Conservation (phyloP, 1,140 invertebrate genomes). For the Amphibalanus amphitrite region DNA sequence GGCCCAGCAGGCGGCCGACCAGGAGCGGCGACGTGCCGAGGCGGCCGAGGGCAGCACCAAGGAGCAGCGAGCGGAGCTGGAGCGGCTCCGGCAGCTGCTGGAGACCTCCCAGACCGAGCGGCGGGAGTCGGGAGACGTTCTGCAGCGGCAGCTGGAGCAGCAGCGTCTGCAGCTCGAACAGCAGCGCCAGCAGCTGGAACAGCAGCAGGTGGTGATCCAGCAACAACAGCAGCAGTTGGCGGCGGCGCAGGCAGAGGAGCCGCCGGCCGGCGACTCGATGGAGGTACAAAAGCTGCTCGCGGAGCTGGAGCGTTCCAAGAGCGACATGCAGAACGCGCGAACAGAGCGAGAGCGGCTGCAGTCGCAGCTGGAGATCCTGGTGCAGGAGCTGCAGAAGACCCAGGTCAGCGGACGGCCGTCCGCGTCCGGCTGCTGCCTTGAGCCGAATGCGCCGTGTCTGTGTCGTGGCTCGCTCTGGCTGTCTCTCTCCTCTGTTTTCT, state of each 20-base stretch:
- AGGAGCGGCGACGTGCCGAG: neutral
- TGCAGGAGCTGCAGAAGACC: constrained; percentile 77
- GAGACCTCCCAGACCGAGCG: neutral
- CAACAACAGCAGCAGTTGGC: constrained; percentile 22
- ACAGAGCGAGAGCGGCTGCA: constrained; percentile 74
- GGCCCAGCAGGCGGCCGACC: neutral
- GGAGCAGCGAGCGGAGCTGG: too few species aligned
- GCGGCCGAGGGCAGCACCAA: too few species aligned
- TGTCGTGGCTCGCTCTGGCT: neutral
- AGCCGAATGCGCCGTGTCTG: neutral
- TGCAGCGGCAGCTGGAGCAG: constrained; percentile 16
- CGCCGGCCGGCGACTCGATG: constrained; percentile 19
- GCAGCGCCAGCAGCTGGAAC: constrained; percentile 28
- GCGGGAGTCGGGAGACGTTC: neutral
- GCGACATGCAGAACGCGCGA: constrained; percentile 50
- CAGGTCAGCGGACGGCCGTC: constrained; percentile 44
- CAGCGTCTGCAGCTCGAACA: constrained; percentile 41
- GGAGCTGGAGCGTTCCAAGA: constrained; percentile 55
- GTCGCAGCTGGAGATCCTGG: constrained; percentile 75
- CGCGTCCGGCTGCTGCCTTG: too few species aligned
- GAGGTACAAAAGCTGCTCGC: constrained; percentile 47
- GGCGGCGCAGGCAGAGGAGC: neutral
- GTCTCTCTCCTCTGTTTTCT: neutral
- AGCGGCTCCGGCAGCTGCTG: neutral
- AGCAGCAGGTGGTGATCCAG: constrained; percentile 35